A percentile compares a stretch with the other conserved stretches of the same genome.
phyloP scores from a whole-genome alignment of 2,888 invertebrate species.

The Icerya purchasi region DNA sequence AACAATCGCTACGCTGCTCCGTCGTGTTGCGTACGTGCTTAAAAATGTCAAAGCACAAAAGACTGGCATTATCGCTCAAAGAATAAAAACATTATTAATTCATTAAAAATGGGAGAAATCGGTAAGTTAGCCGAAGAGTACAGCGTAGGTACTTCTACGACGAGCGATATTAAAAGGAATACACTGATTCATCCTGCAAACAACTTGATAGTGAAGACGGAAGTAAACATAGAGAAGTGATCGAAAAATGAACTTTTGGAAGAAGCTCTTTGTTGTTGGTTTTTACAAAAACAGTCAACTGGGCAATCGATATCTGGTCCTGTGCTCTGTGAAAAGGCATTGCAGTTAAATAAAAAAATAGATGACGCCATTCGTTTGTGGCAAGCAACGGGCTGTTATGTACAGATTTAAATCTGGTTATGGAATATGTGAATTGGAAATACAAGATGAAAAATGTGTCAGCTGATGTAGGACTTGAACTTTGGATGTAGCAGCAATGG shows the following conservation, averaged over 20 bases:
- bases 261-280: neutral
- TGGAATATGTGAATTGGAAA: neutral
- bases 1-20: no score
- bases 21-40: neutral
- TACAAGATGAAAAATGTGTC: constrained; percentile 6
- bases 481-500: no score
- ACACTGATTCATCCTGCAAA: neutral
- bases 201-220: neutral
- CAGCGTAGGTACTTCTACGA: neutral
- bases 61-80: no score
- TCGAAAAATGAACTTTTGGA: neutral
- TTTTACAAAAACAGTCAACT: neutral
- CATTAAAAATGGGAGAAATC: neutral
- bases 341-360: constrained; percentile 2
- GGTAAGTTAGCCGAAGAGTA: neutral
- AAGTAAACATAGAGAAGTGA: neutral
- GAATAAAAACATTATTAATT: neutral
- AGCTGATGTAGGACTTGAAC: no score
- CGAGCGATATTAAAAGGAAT: neutral
- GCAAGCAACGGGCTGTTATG: neutral
- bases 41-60: neutral
- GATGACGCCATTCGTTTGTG: neutral
- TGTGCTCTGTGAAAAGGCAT: neutral
- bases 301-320: neutral
- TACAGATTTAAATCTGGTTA: neutral